phyloP scores from a whole-genome alignment of 1,140 invertebrate species.

The Dendrolimus kikuchii region DNA sequence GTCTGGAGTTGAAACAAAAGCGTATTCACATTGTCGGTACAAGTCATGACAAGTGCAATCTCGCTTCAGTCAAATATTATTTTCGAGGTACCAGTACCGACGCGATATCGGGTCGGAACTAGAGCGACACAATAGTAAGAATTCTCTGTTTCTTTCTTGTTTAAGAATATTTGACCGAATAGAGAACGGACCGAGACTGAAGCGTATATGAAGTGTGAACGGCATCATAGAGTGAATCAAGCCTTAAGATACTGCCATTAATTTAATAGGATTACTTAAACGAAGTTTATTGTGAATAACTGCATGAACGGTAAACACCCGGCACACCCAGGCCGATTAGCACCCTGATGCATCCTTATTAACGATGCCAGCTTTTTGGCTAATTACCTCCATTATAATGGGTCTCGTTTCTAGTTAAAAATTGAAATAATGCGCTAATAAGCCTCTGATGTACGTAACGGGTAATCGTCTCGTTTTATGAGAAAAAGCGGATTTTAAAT shows the following conservation, averaged over 20 bases:
- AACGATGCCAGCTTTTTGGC: slow-evolving; percentile 24
- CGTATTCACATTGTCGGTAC: too few relatives aligned
- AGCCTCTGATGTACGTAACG: slow-evolving; percentile 15
- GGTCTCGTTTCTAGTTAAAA: slow-evolving; percentile 11
- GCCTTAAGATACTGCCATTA: slow-evolving; percentile 16
- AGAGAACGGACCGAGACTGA: too few relatives aligned
- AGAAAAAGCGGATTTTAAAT: slow-evolving; percentile 19
- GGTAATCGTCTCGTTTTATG: slow-evolving; percentile 25
- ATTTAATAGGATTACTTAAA: slow-evolving; percentile 24
- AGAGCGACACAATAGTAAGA: too few relatives aligned
- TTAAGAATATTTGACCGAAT: too few relatives aligned
- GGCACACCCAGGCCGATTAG: background rate
- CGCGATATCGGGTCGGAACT: too few relatives aligned
- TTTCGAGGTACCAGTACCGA: too few relatives aligned
- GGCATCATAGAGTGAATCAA: too few relatives aligned
- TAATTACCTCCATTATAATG: slow-evolving; percentile 17
- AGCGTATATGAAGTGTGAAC: too few relatives aligned
- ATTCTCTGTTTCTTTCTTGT: too few relatives aligned
- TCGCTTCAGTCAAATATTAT: too few relatives aligned
- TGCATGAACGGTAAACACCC: background rate
- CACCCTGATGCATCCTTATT: slow-evolving; percentile 18
- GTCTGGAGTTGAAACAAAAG: too few relatives aligned
- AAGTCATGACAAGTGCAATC: too few relatives aligned
- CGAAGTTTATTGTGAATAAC: slow-evolving; percentile 19
- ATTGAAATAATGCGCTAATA: slow-evolving; percentile 18